These are phyloP conservation scores for Fratercula arctica DNA, from an alignment of 2,797 vertebrate species.

Conservation along the genomic window DNA sequence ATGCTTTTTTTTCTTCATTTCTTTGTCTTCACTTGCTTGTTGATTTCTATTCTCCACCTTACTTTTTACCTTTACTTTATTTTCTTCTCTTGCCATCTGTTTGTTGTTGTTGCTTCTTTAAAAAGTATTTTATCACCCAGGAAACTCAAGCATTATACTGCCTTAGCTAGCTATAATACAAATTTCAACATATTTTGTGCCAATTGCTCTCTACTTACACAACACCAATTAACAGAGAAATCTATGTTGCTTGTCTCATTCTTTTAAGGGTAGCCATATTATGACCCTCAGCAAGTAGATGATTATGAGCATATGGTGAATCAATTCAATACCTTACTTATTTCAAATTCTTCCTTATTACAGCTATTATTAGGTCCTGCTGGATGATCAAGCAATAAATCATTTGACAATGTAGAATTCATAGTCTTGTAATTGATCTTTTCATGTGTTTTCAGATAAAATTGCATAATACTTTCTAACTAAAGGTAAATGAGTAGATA, in stretches of 20 bases:
- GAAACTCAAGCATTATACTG: background rate
- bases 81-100: background rate
- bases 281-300: background rate
- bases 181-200: background rate
- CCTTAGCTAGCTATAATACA: background rate
- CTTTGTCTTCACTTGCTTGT: background rate
- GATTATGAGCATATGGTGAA: slow-evolving; percentile 20
- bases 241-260: background rate
- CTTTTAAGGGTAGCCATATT: background rate
- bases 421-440: background rate
- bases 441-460: slow-evolving; percentile 16
- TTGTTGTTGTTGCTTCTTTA: background rate
- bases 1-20: background rate
- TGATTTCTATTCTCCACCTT: background rate
- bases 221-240: background rate
- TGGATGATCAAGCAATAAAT: slow-evolving; percentile 23
- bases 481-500: slow-evolving; percentile 4
- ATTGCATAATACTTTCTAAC: background rate
- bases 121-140: background rate
- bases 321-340: background rate
- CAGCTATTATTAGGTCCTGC: background rate
- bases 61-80: background rate
- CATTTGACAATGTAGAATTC: background rate
- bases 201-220: background rate
- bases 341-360: background rate